Percentiles rank a stretch among this genome's conserved stretches.
These are phyloP conservation scores for Tachycineta bicolor DNA, from an alignment of 2,113 vertebrate species.

Conservation along the genomic window DNA sequence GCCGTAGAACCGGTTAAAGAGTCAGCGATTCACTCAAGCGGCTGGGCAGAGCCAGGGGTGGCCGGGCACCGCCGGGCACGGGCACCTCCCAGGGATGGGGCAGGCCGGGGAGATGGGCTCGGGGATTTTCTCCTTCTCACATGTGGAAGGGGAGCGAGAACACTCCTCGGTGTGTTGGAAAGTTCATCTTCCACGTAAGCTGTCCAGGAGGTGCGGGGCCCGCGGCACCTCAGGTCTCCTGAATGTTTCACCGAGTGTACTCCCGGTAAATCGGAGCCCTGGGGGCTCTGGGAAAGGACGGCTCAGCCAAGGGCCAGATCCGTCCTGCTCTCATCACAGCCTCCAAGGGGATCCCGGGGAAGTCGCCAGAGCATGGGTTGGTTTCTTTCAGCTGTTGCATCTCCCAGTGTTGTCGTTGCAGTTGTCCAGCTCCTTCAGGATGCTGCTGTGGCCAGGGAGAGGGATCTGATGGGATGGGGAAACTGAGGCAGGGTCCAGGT, in stretches of 20 bases:
- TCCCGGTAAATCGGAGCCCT: neutral
- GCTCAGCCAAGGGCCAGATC: neutral
- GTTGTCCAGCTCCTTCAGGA: neutral
- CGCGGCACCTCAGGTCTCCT: neutral
- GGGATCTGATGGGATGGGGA: neutral
- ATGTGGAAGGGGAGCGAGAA: rapidly evolving
- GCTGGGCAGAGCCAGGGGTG: slow-evolving; percentile 9
- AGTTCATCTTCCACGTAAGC: neutral
- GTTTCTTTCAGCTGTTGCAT: neutral
- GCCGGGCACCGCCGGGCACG: neutral
- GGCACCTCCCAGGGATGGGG: neutral
- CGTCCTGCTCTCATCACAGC: neutral
- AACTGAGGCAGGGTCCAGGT: neutral
- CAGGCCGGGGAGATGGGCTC: rapidly evolving
- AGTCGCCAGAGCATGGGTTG: neutral
- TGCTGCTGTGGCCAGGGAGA: neutral
- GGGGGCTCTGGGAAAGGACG: rapidly evolving
- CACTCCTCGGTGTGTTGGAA: rapidly evolving
- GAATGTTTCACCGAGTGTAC: rapidly evolving
- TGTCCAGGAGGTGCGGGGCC: neutral
- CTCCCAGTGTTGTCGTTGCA: neutral
- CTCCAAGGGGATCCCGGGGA: neutral
- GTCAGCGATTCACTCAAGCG: neutral
- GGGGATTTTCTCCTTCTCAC: neutral
- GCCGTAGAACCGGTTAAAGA: neutral